These are phyloP conservation scores for Melitaea athalia DNA, from an alignment of 2,888 invertebrate genomes.

Conservation along the genomic window DNA sequence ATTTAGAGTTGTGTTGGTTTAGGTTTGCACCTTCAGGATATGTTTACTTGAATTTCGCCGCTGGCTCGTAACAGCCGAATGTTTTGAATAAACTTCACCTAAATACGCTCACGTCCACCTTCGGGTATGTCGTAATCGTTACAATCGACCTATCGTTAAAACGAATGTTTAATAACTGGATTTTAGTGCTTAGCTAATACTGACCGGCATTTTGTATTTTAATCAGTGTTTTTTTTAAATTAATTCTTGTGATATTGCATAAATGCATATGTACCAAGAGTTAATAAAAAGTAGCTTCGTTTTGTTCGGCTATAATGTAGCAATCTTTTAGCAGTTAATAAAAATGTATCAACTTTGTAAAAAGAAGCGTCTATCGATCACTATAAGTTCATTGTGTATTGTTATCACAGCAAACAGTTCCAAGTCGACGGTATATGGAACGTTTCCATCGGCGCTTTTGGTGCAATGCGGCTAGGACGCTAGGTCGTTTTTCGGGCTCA, in stretches of 20 bases:
- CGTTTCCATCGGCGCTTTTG: slow-evolving; percentile 16
- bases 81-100: slow-evolving; percentile 28
- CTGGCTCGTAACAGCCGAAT: slow-evolving; percentile 18
- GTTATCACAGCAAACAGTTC: not conserved
- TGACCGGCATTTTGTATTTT: not conserved
- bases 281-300: no score
- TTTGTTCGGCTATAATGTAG: not conserved
- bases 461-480: slow-evolving; percentile 30
- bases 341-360: not conserved
- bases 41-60: slow-evolving; percentile 29
- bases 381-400: not conserved
- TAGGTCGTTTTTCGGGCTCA: slow-evolving; percentile 16
- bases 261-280: not conserved
- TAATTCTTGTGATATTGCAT: not conserved
- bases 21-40: slow-evolving; percentile 29
- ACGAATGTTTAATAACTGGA: slow-evolving; percentile 16
- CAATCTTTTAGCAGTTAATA: not conserved
- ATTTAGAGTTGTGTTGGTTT: slow-evolving; percentile 31
- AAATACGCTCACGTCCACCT: slow-evolving; percentile 30
- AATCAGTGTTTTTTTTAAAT: not conserved
- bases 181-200: slow-evolving; percentile 9
- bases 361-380: not conserved
- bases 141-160: slow-evolving; percentile 20
- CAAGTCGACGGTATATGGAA: slow-evolving; percentile 2
- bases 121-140: slow-evolving; percentile 23